A percentile compares a stretch with the other conserved stretches of the same genome.
phyloP scores from a whole-genome alignment of 1,140 invertebrate species.

The Dolichoris vasculosae region DNA sequence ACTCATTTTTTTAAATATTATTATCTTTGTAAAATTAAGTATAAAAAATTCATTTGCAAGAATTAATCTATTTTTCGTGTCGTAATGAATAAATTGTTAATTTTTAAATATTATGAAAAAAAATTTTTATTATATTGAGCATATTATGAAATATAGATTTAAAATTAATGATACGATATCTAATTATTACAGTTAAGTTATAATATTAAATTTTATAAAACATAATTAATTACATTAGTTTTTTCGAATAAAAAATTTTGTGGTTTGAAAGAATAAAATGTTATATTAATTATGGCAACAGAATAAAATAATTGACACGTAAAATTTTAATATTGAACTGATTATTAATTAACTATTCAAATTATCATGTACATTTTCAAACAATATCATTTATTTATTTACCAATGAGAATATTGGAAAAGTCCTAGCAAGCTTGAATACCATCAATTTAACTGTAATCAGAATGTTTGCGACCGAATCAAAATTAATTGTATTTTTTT shows the following conservation, averaged over 20 bases:
- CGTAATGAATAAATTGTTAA: background rate
- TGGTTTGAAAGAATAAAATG: background rate
- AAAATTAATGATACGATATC: background rate
- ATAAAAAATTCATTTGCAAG: background rate
- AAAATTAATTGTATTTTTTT: slow-evolving; percentile 3
- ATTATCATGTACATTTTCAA: background rate
- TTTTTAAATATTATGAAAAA: background rate
- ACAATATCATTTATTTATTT: background rate
- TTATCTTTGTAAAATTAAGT: no score
- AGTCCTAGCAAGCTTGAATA: background rate
- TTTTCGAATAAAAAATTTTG: background rate
- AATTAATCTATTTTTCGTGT: background rate
- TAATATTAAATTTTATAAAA: background rate
- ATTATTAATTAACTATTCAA: slow-evolving; percentile 3
- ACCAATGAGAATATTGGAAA: slow-evolving; percentile 13
- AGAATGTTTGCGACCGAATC: background rate
- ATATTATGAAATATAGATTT: background rate
- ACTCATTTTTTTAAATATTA: no score
- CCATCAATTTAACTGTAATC: background rate
- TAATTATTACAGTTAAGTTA: background rate
- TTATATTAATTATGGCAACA: background rate
- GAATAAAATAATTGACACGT: background rate
- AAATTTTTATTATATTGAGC: background rate
- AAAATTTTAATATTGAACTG: background rate
- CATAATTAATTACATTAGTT: no score